Base-by-base conservation (phyloP, 2,113 vertebrate genomes). In the Montifringilla adamsi region DNA sequence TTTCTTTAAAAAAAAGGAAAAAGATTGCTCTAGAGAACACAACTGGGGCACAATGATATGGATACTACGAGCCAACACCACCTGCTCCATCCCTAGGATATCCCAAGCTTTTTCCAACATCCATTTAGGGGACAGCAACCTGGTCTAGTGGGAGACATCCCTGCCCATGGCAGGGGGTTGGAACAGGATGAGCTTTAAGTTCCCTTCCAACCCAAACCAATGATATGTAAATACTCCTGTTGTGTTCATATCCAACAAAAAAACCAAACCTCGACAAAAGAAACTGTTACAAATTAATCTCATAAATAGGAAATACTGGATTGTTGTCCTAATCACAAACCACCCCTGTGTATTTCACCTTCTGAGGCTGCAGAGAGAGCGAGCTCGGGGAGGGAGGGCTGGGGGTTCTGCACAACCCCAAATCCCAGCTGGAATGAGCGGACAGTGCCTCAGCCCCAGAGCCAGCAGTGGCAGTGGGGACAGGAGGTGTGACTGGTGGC, bases 241-340 rank as follows among this genome's bases (percentile, higher is more conserved):
- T 87, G 78, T 49, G 85, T 83, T 92, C 23, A 3, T 11, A 44
- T 14, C 73, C 49, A 95, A 95, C 74, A 90, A 70, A 63, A 63
- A 93, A 95, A 85, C 2, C 82, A 91, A 93, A 96, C 76, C 87
- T 85, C 16, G 17, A 64, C 49, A 62, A 31, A 97, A 83, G 90
- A 81, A 96, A 90, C 91, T n/a, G 90, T 84, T 93, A 90, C 88
- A 91, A 96, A 97, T 91, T 68, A 96, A 97, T 95, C 92, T 97
- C 96, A 89, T 97, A 97, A 97, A 98, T 91, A 97, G 96, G 93
- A 97, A 96, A 96, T 66, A 84, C 41, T 77, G 93, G 95, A 82
- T 52, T 20, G 64, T 43, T 95, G 89, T 79, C 94, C 91, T 86
- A 81, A 95, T 89, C 12, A 64, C 92, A 95, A 94, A 84, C 58